phyloP scores from a whole-genome alignment of 2,797 vertebrate species.

The Spinus pinus region DNA sequence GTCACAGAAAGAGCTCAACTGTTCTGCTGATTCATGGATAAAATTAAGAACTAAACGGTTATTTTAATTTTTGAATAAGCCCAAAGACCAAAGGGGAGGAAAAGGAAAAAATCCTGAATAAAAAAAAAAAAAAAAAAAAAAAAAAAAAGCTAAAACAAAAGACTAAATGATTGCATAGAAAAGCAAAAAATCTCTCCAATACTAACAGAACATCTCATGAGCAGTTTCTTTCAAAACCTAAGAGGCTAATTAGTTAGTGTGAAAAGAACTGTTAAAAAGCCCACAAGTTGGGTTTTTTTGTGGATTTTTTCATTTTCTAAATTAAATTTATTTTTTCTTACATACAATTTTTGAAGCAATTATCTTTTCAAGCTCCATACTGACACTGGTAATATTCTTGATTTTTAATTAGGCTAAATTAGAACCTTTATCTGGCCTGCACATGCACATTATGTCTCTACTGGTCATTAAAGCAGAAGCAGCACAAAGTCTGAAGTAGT shows the following conservation, averaged over 20 bases:
- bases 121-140: not conserved
- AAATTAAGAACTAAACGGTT: not conserved
- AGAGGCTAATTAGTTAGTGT: not conserved
- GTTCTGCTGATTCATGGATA: not conserved
- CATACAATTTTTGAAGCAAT: not conserved
- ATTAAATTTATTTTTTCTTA: constrained; percentile 15
- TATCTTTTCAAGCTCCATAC: not conserved
- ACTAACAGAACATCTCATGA: not conserved
- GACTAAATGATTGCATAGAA: not conserved
- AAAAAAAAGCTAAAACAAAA: not conserved
- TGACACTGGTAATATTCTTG: not conserved
- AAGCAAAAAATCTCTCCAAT: not conserved
- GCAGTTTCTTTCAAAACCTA: constrained; percentile 7
- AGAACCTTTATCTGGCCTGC: not conserved
- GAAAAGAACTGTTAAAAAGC: not conserved
- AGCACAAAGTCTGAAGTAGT: not conserved
- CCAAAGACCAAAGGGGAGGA: not conserved
- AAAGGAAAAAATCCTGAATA: not conserved
- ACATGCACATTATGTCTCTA: not conserved
- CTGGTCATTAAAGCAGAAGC: not conserved
- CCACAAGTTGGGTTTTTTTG: not conserved
- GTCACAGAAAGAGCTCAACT: not conserved
- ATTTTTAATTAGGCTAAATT: constrained; percentile 37
- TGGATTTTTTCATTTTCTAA: not conserved
- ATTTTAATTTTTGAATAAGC: not conserved